phyloP scores from a whole-genome alignment of 2,113 vertebrate species.

The Mesocricetus auratus region DNA sequence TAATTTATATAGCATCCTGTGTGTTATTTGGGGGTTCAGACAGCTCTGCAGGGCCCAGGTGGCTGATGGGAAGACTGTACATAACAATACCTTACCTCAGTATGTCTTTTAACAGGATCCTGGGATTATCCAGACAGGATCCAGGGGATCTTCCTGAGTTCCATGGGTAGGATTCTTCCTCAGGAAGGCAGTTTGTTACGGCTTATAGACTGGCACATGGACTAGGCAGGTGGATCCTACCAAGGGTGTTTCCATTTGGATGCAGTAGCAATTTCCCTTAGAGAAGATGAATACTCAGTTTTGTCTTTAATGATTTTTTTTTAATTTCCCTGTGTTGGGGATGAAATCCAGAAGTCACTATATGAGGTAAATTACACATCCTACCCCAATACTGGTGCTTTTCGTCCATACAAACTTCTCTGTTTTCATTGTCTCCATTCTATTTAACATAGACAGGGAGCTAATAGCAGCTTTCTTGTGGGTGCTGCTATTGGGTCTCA shows the following conservation, averaged over 20 bases:
- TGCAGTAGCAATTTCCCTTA: slow-evolving; percentile 7
- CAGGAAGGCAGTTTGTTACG: background rate
- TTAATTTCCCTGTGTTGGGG: background rate
- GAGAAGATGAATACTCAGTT: background rate
- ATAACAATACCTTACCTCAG: background rate
- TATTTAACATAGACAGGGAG: slow-evolving; percentile 1
- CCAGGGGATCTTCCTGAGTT: background rate
- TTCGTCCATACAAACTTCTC: background rate
- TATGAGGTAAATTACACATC: background rate
- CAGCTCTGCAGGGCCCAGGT: too few species aligned
- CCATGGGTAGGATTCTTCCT: background rate
- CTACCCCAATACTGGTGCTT: background rate
- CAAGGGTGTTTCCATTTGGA: background rate
- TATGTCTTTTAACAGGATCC: background rate
- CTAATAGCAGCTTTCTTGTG: slow-evolving; percentile 20
- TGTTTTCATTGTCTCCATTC: background rate
- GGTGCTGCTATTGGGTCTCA: background rate
- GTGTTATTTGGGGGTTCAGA: too few species aligned
- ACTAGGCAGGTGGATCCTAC: background rate
- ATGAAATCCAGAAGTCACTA: background rate
- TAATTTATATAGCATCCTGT: too few species aligned
- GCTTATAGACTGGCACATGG: accelerated
- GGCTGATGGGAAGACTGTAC: too few species aligned
- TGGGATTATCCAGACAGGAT: too few species aligned
- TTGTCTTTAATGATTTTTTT: background rate